Base-by-base conservation (phyloP, 2,888 invertebrate species). In the Spilarctia lutea region DNA sequence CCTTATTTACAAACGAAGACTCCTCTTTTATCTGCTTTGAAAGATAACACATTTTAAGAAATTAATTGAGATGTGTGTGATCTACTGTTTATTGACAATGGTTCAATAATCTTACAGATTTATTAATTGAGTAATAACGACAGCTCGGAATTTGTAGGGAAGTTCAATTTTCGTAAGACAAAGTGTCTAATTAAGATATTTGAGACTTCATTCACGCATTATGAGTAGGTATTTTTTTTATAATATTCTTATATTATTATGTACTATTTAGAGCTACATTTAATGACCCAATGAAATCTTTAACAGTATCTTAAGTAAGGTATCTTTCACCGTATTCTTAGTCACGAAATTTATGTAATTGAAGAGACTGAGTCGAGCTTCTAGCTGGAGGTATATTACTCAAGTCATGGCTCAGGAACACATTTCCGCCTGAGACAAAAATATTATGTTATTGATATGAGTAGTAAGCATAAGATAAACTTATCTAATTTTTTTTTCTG, bases 1-100 rank as follows among this genome's bases (percentile, higher is more conserved):
- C 63, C 70, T 69, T 75, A 67, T 60, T 71, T 71, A 42, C 18
- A 3, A 24, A 48, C 30, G 20, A 11, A 30, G 68, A 69, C n/a
- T 24, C 20, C 0, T 7, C 20, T 69, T 52, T 30, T 13, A 35
- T 8, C n/a, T 18, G 13, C n/a, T 13, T 20, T 3, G 20, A 33
- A 4, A 33, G 1, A 6, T 11, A 30, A 68, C 8, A 8, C 10
- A 30, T 4, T 18, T 3, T 18, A 45, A 18, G 18, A 8, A 45
- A 42, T 45, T 27, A 42, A 63, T 63, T 63, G 16, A 2, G 30
- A 30, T 27, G 27, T 30, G 27, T 30, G 27, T n/a, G 24, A 30
- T 30, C 30, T 16, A 16, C 13, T 27, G 18, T 30, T 30, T 30
- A 63, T 30, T 63, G 30, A 18, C 7, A 63, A 63, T 63, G 63